phyloP scores from a whole-genome alignment of 2,888 invertebrate species.

The Tenthredo mesomela region DNA sequence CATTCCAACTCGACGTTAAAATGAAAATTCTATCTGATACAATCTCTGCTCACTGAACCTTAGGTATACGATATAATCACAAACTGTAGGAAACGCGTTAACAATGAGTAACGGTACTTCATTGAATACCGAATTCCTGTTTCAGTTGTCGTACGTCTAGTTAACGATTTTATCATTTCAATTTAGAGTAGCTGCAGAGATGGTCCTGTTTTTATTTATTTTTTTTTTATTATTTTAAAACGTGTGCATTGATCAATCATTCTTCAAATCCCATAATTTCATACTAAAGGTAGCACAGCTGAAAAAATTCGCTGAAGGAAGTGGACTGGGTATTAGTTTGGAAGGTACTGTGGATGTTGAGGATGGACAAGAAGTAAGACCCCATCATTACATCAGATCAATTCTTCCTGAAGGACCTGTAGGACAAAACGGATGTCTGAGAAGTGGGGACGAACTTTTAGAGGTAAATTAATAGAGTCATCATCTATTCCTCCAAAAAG shows the following conservation, averaged over 20 bases:
- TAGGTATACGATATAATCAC: not conserved
- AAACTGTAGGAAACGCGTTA: not conserved
- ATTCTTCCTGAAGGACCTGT: conserved; percentile 99
- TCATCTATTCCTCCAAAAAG: too few relatives aligned
- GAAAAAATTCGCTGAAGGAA: conserved; percentile 92
- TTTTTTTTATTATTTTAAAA: not conserved
- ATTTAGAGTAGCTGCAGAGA: not conserved
- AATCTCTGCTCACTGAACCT: conserved; percentile 31
- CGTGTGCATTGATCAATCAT: too few relatives aligned
- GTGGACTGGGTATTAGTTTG: conserved; percentile 96
- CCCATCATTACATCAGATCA: conserved; percentile 99
- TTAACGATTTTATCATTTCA: not conserved
- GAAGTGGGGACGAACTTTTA: conserved; percentile 97
- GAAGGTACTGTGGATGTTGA: conserved; percentile 99
- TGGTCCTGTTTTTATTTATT: not conserved
- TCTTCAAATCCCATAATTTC: conserved; percentile 55
- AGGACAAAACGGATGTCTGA: conserved; percentile 92
- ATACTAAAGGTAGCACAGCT: conserved; percentile 90
- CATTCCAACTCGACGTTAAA: not conserved
- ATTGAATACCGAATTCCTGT: conserved; percentile 21
- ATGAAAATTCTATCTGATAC: not conserved
- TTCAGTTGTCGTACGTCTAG: not conserved
- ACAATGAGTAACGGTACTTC: conserved; percentile 43
- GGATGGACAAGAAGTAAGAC: conserved; percentile 96
- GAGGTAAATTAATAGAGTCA: conserved; percentile 83